These are phyloP conservation scores for Rhabdornis inornatus DNA, from an alignment of 2,113 vertebrate genomes.

Conservation along the genomic window DNA sequence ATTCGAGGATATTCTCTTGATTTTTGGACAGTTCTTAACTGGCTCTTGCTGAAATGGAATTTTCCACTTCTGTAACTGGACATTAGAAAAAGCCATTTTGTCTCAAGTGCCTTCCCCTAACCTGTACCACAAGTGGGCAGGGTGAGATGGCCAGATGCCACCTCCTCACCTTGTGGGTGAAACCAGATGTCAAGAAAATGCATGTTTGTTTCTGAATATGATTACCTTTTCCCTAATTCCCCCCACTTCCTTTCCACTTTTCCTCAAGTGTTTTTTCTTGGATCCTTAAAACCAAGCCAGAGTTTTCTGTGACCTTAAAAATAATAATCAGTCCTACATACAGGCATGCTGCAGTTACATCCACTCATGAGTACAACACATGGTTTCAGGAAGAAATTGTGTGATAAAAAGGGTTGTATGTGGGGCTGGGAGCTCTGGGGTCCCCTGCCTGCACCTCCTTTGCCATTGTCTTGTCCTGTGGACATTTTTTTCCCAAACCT, in stretches of 20 bases:
- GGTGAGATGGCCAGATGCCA: not conserved
- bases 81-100: not conserved
- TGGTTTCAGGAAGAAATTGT: not conserved
- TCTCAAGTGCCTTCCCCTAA: not conserved
- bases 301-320: not conserved
- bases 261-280: not conserved
- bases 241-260: not conserved
- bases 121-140: not conserved
- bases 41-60: not conserved
- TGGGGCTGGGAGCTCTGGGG: not conserved
- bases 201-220: not conserved
- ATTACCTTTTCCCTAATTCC: not conserved
- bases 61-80: not conserved
- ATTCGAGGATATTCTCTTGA: not conserved
- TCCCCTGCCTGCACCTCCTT: not conserved
- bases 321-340: not conserved
- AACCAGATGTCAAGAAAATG: not conserved
- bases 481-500: not conserved
- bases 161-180: not conserved
- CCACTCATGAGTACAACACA: not conserved
- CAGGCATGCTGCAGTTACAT: not conserved
- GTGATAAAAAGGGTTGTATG: not conserved
- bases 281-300: not conserved
- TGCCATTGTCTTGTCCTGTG: not conserved
- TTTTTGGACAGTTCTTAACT: not conserved